A percentile compares a stretch with the other conserved stretches of the same genome.
phyloP scores from a whole-genome alignment of 2,888 invertebrate genomes.

The Andrena bucephala region DNA sequence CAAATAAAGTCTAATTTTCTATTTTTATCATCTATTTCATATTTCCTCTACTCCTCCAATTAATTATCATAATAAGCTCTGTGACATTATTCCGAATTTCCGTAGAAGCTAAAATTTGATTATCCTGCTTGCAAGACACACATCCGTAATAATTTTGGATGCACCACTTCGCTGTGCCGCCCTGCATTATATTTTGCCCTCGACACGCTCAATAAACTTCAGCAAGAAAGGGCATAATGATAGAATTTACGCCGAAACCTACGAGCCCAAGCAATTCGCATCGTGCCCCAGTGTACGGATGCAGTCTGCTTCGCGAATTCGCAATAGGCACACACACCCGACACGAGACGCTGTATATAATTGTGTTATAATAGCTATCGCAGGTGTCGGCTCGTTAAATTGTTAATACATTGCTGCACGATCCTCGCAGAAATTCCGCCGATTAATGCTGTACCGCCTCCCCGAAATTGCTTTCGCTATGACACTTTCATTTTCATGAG shows the following conservation, averaged over 20 bases:
- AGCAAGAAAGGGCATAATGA: conserved; percentile 47
- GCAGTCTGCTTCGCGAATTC: conserved; percentile 36
- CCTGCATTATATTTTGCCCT: conserved; percentile 1
- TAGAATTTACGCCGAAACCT: conserved; percentile 38
- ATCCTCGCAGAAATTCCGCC: conserved; percentile 65
- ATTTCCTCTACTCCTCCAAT: too few relatives aligned
- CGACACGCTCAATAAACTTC: conserved; percentile 33
- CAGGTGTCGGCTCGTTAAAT: conserved; percentile 81
- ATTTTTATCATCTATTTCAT: too few relatives aligned
- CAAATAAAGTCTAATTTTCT: too few relatives aligned
- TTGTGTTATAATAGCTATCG: conserved; percentile 79
- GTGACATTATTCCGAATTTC: too few relatives aligned
- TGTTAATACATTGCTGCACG: conserved; percentile 76
- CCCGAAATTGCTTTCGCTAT: conserved; percentile 17
- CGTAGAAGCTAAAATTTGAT: too few relatives aligned
- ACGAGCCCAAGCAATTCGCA: conserved; percentile 33
- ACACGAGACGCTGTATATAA: conserved; percentile 70
- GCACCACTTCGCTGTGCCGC: background rate
- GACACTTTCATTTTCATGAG: conserved; percentile 37
- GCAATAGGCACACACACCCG: conserved; percentile 27
- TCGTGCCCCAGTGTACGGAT: conserved; percentile 32
- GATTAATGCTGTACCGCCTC: conserved; percentile 58
- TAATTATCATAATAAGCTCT: too few relatives aligned
- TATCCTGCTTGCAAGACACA: too few relatives aligned
- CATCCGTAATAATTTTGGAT: conserved; percentile 7